These are phyloP conservation scores for Linnaemya vulpina DNA, from an alignment of 2,888 invertebrate species.

Conservation along the genomic window DNA sequence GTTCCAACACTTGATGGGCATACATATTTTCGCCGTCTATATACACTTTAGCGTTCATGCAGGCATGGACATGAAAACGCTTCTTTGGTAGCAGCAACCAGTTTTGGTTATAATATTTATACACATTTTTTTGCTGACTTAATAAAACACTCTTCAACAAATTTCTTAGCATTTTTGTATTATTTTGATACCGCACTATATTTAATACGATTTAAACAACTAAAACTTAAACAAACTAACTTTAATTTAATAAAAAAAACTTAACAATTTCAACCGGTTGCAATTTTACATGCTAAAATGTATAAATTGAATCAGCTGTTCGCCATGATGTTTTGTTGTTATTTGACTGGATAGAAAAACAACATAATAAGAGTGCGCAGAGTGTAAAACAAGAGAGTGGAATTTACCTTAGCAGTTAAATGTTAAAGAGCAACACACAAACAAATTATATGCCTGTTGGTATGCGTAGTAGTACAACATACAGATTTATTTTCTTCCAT, in stretches of 20 bases:
- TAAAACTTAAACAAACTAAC: not conserved
- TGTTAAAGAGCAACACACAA: not conserved
- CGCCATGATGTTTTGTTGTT: not conserved
- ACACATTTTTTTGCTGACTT: not conserved
- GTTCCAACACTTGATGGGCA: slow-evolving; percentile 79
- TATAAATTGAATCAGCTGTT: slow-evolving; percentile 37
- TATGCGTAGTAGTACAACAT: not conserved
- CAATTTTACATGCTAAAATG: not conserved
- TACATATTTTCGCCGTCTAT: slow-evolving; percentile 79
- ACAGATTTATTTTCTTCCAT: not conserved
- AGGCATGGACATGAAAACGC: slow-evolving; percentile 33
- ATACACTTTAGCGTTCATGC: slow-evolving; percentile 74
- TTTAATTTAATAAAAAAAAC: slow-evolving; percentile 1
- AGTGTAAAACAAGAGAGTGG: not conserved
- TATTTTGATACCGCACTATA: not conserved
- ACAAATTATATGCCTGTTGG: not conserved
- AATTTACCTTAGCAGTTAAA: not conserved
- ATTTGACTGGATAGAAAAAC: not conserved
- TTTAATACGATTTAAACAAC: slow-evolving; percentile 48
- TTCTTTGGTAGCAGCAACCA: slow-evolving; percentile 1
- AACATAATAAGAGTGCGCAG: not conserved
- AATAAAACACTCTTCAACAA: slow-evolving; percentile 35
- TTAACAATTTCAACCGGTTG: not conserved
- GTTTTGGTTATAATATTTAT: not conserved
- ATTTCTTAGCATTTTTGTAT: slow-evolving; percentile 30